Percentiles rank a stretch among this genome's conserved stretches.
phyloP scores from a whole-genome alignment of 2,797 vertebrate genomes.

The Eospalax fontanierii region DNA sequence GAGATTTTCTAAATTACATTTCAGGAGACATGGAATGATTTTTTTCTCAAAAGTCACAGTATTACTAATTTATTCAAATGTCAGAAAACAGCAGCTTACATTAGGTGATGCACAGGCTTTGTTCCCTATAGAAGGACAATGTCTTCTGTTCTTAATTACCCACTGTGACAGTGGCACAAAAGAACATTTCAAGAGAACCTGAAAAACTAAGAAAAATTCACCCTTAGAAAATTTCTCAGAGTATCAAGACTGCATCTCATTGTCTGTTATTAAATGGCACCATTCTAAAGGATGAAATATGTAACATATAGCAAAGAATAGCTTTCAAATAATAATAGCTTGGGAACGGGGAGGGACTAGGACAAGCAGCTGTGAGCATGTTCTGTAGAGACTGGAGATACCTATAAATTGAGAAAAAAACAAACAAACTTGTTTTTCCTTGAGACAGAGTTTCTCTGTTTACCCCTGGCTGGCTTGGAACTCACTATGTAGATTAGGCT shows the following conservation, averaged over 20 bases:
- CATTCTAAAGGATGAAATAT: background rate
- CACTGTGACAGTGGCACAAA: slow-evolving; percentile 47
- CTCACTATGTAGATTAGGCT: too few relatives aligned
- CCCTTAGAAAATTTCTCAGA: slow-evolving; percentile 49
- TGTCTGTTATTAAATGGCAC: background rate
- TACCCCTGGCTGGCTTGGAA: too few relatives aligned
- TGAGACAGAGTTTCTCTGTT: too few relatives aligned
- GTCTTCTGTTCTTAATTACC: slow-evolving; percentile 57
- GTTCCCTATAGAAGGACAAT: slow-evolving; percentile 73
- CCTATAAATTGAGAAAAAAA: slow-evolving; percentile 30
- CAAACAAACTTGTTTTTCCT: too few relatives aligned
- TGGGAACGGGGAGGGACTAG: background rate
- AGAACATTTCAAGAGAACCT: slow-evolving; percentile 52
- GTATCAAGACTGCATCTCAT: background rate
- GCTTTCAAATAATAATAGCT: slow-evolving; percentile 5
- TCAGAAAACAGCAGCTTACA: slow-evolving; percentile 78
- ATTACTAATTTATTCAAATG: slow-evolving; percentile 84
- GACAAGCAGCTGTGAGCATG: background rate
- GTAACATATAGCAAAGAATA: background rate
- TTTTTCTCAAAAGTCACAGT: slow-evolving; percentile 70
- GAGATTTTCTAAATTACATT: slow-evolving; percentile 77
- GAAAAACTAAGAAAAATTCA: slow-evolving; percentile 59
- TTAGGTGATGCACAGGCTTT: slow-evolving; percentile 72
- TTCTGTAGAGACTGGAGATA: background rate
- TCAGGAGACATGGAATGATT: slow-evolving; percentile 73